Percentiles rank a stretch among this genome's conserved stretches.
Conservation (phyloP, 2,888 invertebrate species). For the Apomyelois bistriatella region DNA sequence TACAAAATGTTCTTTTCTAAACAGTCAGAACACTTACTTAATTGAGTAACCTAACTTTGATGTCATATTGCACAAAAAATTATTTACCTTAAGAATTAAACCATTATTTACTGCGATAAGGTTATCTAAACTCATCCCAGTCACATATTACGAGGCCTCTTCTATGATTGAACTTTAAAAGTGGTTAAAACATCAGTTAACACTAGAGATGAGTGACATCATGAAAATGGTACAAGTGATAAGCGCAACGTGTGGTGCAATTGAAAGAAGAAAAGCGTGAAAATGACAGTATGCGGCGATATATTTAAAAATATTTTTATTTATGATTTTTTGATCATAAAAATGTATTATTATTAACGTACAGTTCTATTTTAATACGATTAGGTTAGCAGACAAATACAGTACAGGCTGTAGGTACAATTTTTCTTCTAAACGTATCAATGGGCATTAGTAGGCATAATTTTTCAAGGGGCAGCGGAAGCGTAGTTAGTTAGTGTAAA, state of each 20-base stretch:
- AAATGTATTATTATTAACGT: too few relatives aligned
- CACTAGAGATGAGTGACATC: slow-evolving; percentile 8
- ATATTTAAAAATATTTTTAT: too few relatives aligned
- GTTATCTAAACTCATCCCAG: neutral
- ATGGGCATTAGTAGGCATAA: too few relatives aligned
- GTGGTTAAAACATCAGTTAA: slow-evolving; percentile 2
- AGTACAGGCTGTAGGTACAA: too few relatives aligned
- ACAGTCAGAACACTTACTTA: too few relatives aligned
- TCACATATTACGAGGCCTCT: neutral
- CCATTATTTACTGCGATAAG: neutral
- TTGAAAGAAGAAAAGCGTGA: neutral
- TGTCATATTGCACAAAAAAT: neutral
- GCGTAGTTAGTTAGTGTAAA: too few relatives aligned
- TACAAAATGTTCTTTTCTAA: too few relatives aligned
- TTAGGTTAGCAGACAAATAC: too few relatives aligned
- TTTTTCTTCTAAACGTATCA: too few relatives aligned
- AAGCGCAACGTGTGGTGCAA: neutral
- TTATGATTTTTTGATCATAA: too few relatives aligned
- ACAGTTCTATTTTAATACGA: too few relatives aligned
- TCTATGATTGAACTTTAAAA: neutral
- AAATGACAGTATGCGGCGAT: neutral
- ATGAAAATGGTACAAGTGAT: neutral
- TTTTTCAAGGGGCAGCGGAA: too few relatives aligned
- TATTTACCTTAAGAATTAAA: neutral
- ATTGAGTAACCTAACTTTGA: neutral